A percentile compares a stretch with the other conserved stretches of the same genome.
phyloP scores from a whole-genome alignment of 2,113 vertebrate species.

The Gasterosteus nipponicus region DNA sequence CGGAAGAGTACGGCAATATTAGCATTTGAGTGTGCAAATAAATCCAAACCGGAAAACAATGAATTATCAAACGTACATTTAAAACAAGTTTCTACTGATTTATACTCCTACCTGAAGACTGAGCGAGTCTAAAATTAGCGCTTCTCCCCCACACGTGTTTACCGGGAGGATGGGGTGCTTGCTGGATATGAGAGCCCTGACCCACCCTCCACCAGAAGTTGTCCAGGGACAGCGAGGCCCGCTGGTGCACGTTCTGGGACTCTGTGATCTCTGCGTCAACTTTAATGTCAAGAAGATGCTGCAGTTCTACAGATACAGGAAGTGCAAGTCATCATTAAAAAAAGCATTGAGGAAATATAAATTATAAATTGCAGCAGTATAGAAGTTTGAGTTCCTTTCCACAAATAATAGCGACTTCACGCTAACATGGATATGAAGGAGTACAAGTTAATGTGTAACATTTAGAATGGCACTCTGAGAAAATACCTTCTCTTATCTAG shows the following conservation, averaged over 20 bases:
- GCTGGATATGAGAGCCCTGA: slow-evolving; percentile 95
- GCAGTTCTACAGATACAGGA: slow-evolving; percentile 71
- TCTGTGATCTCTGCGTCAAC: slow-evolving; percentile 83
- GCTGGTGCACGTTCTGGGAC: slow-evolving; percentile 87
- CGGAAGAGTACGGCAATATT: background rate
- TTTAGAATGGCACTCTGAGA: slow-evolving; percentile 11
- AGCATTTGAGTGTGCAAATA: background rate
- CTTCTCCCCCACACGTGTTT: slow-evolving; percentile 98
- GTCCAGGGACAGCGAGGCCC: slow-evolving; percentile 87
- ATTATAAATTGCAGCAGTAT: background rate
- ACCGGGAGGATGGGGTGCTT: slow-evolving; percentile 91
- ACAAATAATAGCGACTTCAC: background rate
- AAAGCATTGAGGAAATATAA: background rate
- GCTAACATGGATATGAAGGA: background rate
- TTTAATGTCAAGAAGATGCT: slow-evolving; percentile 75
- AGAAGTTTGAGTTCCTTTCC: background rate
- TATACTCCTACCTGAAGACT: slow-evolving; percentile 85
- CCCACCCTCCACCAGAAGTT: slow-evolving; percentile 98
- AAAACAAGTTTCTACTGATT: background rate
- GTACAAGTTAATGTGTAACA: slow-evolving; percentile 56
- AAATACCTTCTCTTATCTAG: slow-evolving; percentile 56
- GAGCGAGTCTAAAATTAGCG: slow-evolving; percentile 90
- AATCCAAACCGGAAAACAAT: background rate
- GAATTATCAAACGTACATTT: background rate
- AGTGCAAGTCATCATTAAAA: background rate